Conservation (phyloP, 2,113 vertebrate genomes). For the Clinocottus analis region DNA sequence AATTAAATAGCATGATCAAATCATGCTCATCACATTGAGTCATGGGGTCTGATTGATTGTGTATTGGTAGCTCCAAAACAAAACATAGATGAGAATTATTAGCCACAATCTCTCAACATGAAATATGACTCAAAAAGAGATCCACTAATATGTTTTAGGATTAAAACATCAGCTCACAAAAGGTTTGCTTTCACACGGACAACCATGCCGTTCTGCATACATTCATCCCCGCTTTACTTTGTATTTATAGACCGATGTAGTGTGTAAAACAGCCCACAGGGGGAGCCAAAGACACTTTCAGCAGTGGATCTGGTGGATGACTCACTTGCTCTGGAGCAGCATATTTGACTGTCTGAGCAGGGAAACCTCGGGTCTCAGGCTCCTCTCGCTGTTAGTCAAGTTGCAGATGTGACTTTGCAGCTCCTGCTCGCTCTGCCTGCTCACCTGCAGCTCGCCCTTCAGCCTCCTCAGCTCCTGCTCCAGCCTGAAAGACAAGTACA, state of each 20-base stretch:
- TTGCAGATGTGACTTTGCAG: constrained; percentile 85
- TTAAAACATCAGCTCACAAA: background rate
- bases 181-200: background rate
- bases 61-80: background rate
- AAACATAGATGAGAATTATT: background rate
- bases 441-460: constrained; percentile 82
- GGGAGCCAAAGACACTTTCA: constrained; percentile 10
- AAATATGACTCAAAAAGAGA: background rate
- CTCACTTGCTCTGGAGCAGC: constrained; percentile 87
- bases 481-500: constrained; percentile 65
- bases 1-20: background rate
- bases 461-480: constrained; percentile 83
- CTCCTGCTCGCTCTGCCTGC: constrained; percentile 84
- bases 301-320: background rate
- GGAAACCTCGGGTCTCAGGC: constrained; percentile 84
- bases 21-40: background rate
- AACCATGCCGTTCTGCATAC: background rate
- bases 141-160: background rate
- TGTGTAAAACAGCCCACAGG: constrained; percentile 8
- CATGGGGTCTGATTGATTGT: background rate
- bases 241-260: constrained; percentile 19
- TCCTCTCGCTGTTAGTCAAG: constrained; percentile 85
- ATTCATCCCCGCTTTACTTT: background rate
- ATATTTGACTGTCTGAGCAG: constrained; percentile 86
- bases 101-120: background rate